Conservation (phyloP, 2,113 vertebrate species). For the Platichthys stellatus region DNA sequence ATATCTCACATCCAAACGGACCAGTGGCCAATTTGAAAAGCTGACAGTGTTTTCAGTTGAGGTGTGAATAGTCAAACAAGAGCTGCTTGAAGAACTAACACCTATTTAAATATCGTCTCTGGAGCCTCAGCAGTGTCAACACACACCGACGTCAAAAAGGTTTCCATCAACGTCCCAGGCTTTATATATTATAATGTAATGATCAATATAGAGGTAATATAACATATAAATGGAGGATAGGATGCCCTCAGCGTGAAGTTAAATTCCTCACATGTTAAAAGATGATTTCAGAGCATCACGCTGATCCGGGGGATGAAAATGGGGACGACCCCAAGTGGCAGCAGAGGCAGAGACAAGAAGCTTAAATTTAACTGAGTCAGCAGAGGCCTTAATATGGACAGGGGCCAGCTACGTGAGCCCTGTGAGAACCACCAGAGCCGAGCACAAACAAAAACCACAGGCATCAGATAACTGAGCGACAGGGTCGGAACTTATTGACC, state of each 20-base stretch:
- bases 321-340: slow-evolving; percentile 23
- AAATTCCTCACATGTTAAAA: slow-evolving; percentile 24
- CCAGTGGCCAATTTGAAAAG: slow-evolving; percentile 23
- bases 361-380: too few species aligned
- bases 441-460: too few species aligned
- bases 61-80: slow-evolving; percentile 20
- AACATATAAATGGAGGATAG: neutral
- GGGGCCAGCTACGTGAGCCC: too few species aligned
- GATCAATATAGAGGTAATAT: slow-evolving; percentile 4
- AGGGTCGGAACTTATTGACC: neutral
- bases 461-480: too few species aligned
- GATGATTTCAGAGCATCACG: slow-evolving; percentile 21
- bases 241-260: too few species aligned
- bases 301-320: slow-evolving; percentile 18
- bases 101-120: slow-evolving; percentile 24
- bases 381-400: too few species aligned
- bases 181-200: too few species aligned
- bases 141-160: slow-evolving; percentile 5
- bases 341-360: neutral
- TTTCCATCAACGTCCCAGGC: neutral
- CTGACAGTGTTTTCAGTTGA: slow-evolving; percentile 27
- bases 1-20: slow-evolving; percentile 10
- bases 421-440: too few species aligned
- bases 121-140: slow-evolving; percentile 25
- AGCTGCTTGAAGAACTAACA: slow-evolving; percentile 31